phyloP scores from a whole-genome alignment of 2,797 vertebrate species.

The Rhadinocentrus ornatus region DNA sequence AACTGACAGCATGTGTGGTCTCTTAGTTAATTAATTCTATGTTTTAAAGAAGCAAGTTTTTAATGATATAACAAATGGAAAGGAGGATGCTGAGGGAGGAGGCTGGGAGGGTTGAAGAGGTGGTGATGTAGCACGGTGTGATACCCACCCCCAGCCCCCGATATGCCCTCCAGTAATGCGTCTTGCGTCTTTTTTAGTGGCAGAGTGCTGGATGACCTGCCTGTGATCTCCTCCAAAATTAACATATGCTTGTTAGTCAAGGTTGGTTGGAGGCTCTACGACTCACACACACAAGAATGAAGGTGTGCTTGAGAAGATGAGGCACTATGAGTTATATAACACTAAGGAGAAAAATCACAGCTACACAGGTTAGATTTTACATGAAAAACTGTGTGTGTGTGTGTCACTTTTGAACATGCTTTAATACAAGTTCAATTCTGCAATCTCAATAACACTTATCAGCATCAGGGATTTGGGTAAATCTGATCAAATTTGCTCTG shows the following conservation, averaged over 20 bases:
- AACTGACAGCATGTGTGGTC: neutral
- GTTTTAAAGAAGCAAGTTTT: constrained; percentile 6
- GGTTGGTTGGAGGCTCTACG: constrained; percentile 90
- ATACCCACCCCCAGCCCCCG: constrained; percentile 85
- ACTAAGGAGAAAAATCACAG: constrained; percentile 20
- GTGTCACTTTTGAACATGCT: constrained; percentile 40
- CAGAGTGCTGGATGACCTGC: constrained; percentile 93
- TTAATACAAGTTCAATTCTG: constrained; percentile 41
- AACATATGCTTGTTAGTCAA: constrained; percentile 99
- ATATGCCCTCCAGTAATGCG: constrained; percentile 92
- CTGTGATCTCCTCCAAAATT: constrained; percentile 98
- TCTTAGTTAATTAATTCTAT: constrained; percentile 11
- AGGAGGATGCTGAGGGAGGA: constrained; percentile 14
- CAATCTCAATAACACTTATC: constrained; percentile 65
- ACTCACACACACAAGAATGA: constrained; percentile 35
- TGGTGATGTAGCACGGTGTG: constrained; percentile 59
- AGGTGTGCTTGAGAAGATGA: constrained; percentile 29
- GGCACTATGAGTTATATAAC: constrained; percentile 55
- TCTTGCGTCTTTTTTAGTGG: constrained; percentile 89
- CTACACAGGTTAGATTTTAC: constrained; percentile 1
- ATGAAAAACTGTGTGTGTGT: constrained; percentile 27
- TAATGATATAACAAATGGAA: constrained; percentile 38
- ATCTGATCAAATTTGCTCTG: constrained; percentile 89
- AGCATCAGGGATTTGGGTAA: constrained; percentile 55
- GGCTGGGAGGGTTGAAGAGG: constrained; percentile 13